phyloP scores from a whole-genome alignment of 92 coral and sea anemone species.

The Porites divaricata region DNA sequence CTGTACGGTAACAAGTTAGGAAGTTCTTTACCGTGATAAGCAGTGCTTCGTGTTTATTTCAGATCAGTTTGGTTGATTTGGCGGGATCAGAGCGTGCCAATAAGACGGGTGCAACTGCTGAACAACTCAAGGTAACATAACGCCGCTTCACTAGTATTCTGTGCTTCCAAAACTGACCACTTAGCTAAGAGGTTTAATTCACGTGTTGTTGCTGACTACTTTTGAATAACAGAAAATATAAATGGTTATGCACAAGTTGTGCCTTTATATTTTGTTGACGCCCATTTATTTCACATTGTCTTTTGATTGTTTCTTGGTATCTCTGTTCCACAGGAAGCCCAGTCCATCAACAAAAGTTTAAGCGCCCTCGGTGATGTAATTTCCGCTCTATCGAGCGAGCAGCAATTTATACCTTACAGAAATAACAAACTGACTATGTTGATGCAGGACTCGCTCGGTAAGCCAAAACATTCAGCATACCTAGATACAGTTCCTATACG shows the following conservation, averaged over 20 bases:
- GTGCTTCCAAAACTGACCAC: too few relatives aligned
- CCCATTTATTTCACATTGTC: neutral
- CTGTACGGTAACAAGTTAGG: neutral
- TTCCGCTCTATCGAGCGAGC: slow-evolving; percentile 97
- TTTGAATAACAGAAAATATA: too few relatives aligned
- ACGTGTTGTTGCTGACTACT: too few relatives aligned
- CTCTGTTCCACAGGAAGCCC: slow-evolving; percentile 87
- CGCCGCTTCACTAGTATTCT: neutral
- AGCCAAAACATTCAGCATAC: too few relatives aligned
- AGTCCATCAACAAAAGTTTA: slow-evolving; percentile 96
- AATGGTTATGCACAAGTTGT: too few relatives aligned
- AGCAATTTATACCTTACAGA: slow-evolving; percentile 93
- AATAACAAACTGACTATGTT: slow-evolving; percentile 95
- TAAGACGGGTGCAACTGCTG: slow-evolving; percentile 91
- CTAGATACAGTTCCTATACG: neutral
- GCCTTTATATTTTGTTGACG: too few relatives aligned
- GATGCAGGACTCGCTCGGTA: slow-evolving; percentile 99
- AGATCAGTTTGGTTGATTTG: slow-evolving; percentile 96
- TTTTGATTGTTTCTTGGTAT: neutral
- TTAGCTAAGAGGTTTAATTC: too few relatives aligned
- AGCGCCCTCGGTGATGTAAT: slow-evolving; percentile 99
- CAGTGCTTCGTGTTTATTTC: slow-evolving; percentile 6
- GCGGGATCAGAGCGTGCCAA: slow-evolving; percentile 99
- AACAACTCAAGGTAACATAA: slow-evolving; percentile 84
- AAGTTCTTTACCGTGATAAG: neutral